These are phyloP conservation scores for Botia kubotai DNA, from an alignment of 2,797 vertebrate species.

Conservation along the genomic window DNA sequence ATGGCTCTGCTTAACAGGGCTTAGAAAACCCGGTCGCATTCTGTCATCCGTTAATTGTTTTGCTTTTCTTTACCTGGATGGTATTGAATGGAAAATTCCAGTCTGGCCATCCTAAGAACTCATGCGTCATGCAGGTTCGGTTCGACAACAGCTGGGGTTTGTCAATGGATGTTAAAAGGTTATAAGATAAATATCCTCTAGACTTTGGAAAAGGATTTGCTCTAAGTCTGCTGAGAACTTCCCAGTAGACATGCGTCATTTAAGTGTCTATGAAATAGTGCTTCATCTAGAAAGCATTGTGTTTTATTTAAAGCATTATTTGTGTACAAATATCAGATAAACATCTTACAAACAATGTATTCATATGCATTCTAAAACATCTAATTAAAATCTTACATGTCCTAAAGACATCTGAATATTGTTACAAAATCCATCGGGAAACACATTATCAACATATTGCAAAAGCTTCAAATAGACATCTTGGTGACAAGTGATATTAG, in stretches of 20 bases:
- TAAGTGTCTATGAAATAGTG: background rate
- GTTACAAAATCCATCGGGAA: no score
- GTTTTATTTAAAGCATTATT: background rate
- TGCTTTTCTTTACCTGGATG: slow-evolving; percentile 64
- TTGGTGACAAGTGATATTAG: no score
- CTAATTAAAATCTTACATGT: no score
- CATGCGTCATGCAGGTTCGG: slow-evolving; percentile 56
- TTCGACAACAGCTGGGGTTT: slow-evolving; percentile 17
- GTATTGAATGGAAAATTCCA: slow-evolving; percentile 82
- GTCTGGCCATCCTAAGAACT: slow-evolving; percentile 60
- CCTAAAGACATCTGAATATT: no score
- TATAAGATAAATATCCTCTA: slow-evolving; percentile 17
- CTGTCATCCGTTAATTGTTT: slow-evolving; percentile 54
- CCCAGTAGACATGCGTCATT: background rate
- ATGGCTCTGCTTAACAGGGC: slow-evolving; percentile 70
- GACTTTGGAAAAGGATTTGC: background rate
- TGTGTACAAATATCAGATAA: background rate
- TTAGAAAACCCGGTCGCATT: slow-evolving; percentile 50
- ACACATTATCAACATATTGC: no score
- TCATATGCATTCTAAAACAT: no score
- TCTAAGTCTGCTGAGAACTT: background rate
- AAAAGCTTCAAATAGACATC: no score
- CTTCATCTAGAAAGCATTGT: background rate
- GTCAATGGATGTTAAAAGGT: slow-evolving; percentile 21
- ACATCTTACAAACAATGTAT: no score